Conservation (phyloP, 2,888 invertebrate genomes). For the Nephrocerus scutellatus region DNA sequence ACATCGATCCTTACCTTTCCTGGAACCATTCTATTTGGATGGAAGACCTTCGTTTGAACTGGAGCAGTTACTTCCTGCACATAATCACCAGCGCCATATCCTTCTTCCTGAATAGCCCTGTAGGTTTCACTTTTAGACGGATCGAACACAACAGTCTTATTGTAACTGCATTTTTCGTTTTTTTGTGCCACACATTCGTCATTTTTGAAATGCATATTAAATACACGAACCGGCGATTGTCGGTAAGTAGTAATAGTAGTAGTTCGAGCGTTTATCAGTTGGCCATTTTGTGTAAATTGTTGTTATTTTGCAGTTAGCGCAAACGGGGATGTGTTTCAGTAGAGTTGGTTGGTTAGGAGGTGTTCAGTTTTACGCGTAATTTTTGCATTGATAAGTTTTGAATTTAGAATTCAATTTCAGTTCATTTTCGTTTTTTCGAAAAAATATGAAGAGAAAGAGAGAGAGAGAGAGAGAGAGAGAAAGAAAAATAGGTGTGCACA, state of each 20-base stretch:
- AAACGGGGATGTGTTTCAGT: too few species aligned
- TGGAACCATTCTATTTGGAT: constrained; percentile 50
- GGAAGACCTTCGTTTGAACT: constrained; percentile 69
- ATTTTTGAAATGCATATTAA: too few species aligned
- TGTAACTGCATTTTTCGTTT: constrained; percentile 39
- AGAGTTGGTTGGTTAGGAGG: too few species aligned
- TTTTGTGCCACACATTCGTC: constrained; percentile 1
- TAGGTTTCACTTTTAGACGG: constrained; percentile 83
- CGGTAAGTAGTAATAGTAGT: too few species aligned
- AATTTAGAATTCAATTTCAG: too few species aligned
- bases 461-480: constrained; percentile 41
- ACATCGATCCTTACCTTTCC: constrained; percentile 55
- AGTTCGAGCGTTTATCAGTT: too few species aligned
- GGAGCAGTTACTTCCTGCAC: constrained; percentile 64
- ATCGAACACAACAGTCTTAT: constrained; percentile 72
- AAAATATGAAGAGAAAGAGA: constrained; percentile 29
- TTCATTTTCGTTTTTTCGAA: constrained; percentile 9
- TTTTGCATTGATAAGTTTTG: too few species aligned
- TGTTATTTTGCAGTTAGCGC: too few species aligned
- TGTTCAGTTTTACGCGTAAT: too few species aligned
- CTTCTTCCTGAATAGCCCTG: constrained; percentile 77
- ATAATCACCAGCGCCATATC: constrained; percentile 56
- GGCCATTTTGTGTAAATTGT: too few species aligned
- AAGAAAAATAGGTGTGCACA: constrained; percentile 47
- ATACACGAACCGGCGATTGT: too few species aligned